Evolutionary conservation across 2,113 vertebrate genomes (phyloP), one percentile per base, ranked within the genome.

Genomic region (Chunga burmeisteri): DNA sequence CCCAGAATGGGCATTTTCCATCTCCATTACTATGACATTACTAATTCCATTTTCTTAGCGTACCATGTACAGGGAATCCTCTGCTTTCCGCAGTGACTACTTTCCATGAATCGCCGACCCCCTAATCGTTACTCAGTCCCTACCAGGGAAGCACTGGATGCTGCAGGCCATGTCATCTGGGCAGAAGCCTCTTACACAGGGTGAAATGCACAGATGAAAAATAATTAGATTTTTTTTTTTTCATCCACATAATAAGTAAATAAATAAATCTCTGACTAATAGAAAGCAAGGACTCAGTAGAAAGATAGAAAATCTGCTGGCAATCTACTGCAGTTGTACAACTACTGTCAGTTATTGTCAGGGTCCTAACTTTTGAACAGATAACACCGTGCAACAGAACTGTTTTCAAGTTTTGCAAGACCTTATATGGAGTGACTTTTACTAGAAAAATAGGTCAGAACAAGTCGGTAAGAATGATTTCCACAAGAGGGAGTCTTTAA

Each of bases 401-500:
- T 2, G 0, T 42, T 73, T 72, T 58, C 38, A 58, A 93, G 46
- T 77, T 70, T 73, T 63, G 38, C 62, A 42, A 42, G 66, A 13
- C 89, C 78, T 85, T 93, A 90, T 83, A 93, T 59, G 96, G 87
- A 93, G 78, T 71, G 86, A 86, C 47, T 95, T 94, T 82, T 88
- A 66, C n/a, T 50, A 32, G 74, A 58, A 91, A 97, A 96, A 91
- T 88, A 86, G 87, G 93, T 93, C 91, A 88, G 44, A 96, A 90
- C 32, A 25, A 91, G 81, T 38, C 89, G 74, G 53, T 67, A 73
- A 91, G 84, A 59, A 93, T 77, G 71, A 83, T 47, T 96, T 91
- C 96, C 97, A 96, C 97, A 47, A 97, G 95, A 94, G 94, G 94
- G 94, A 96, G 95, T 67, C 90, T 86, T 87, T 20, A 87, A 81